Evolutionary conservation across 2,888 invertebrate genomes (phyloP).

Genomic region (Zootermopsis nevadensis): DNA sequence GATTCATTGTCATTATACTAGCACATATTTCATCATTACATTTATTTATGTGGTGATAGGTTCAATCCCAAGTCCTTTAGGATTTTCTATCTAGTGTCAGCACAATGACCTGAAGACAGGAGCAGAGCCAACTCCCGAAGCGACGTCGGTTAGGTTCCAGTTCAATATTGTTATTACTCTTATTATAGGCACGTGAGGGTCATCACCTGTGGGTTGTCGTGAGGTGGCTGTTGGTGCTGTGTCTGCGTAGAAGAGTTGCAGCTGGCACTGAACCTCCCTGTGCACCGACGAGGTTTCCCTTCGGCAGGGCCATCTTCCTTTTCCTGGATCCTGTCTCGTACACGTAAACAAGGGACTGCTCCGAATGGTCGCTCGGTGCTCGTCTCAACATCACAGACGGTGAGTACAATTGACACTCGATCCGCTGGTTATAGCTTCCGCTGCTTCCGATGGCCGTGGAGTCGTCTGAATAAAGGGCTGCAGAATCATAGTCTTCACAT

Average conservation of each 20-base stretch:
- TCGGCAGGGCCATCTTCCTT: slow-evolving; percentile 59
- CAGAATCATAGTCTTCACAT: slow-evolving; percentile 23
- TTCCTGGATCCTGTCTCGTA: slow-evolving; percentile 59
- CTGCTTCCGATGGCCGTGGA: slow-evolving; percentile 1
- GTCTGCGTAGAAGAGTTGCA: not conserved
- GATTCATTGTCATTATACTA: no score
- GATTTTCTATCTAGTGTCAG: no score
- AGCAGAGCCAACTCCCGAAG: no score
- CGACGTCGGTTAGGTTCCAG: no score
- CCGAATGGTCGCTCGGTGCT: slow-evolving; percentile 10
- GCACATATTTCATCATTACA: no score
- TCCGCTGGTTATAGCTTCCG: slow-evolving; percentile 27
- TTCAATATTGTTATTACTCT: no score
- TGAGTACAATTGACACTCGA: slow-evolving; percentile 48
- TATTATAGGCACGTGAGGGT: no score
- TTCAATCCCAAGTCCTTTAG: no score
- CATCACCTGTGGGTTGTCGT: not conserved
- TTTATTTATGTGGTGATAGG: no score
- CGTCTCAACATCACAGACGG: slow-evolving; percentile 44
- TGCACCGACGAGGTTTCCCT: slow-evolving; percentile 47
- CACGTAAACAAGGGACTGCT: slow-evolving; percentile 58
- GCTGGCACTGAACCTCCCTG: not conserved
- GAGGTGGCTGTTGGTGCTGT: slow-evolving; percentile 21
- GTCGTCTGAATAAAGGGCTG: slow-evolving; percentile 11
- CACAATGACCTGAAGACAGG: no score